Evolutionary conservation across 2,888 invertebrate genomes (phyloP), one percentile per base, ranked within the genome.

Genomic region (Trisateles emortualis): DNA sequence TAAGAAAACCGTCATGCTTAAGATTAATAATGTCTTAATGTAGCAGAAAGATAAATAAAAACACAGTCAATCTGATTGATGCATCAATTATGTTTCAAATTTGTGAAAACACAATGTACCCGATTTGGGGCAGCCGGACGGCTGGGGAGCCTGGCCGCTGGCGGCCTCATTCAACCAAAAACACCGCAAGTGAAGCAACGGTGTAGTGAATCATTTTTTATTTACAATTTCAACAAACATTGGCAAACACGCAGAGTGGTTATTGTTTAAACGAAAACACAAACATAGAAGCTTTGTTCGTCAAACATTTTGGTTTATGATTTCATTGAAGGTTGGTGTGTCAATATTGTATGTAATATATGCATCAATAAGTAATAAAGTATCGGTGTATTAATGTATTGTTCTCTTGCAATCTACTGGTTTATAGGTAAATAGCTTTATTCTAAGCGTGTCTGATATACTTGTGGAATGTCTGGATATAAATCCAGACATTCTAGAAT

Each of bases 251-350:
- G 6, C 13, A 29, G 39, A 60, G 50, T 57, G 52, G 45, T 22
- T 33, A 59, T 52, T 68, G 50, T 63, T 44, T 55, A 39, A 61
- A 52, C 43, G 16, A 42, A 42, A 29, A 41, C 45, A 55, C 44
- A 64, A 69, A 61, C 48, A 57, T 40, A 44, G 17, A 19, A 36
- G 43, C 33, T 26, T 50, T 49, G 40, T 53, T 50, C 47, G 43
- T 52, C 33, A 55, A 59, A 69, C 29, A 53, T 53, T 52, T 32
- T 52, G 47, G 51, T 70, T 66, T 70, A 42, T 67, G 46, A 40
- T 60, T 44, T 46, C 40, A 26, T 5, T 11, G n/a, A 36, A 29
- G 24, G 17, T 19, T 42, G 2, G 6, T 8, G n/a, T 38, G 14
- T 41, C 33, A 22, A 30, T 38, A 17, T 24, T 10, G 9, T 19